Conservation (phyloP, 1,140 invertebrate genomes). For the Pararge aegeria region DNA sequence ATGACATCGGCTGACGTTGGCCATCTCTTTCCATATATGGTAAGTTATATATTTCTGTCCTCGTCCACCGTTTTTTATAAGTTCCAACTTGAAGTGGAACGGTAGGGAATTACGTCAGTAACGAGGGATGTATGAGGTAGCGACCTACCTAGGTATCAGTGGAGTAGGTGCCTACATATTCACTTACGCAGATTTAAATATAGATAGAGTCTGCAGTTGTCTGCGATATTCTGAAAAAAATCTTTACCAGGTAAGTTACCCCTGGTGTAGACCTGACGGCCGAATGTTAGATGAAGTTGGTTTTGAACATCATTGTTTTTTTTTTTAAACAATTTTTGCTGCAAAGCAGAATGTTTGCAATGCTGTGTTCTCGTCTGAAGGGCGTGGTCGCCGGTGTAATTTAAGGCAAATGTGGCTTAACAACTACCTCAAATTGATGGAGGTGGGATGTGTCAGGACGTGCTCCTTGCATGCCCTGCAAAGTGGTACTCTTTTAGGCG, state of each 20-base stretch:
- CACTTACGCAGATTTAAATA: slow-evolving; percentile 47
- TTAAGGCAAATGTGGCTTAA: too few relatives aligned
- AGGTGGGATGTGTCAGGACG: too few relatives aligned
- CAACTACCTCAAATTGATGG: too few relatives aligned
- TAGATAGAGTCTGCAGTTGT: slow-evolving; percentile 30
- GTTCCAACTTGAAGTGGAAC: slow-evolving; percentile 52
- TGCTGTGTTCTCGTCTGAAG: too few relatives aligned
- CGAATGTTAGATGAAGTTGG: too few relatives aligned
- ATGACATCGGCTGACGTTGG: slow-evolving; percentile 57
- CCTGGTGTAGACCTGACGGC: not conserved
- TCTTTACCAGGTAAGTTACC: not conserved
- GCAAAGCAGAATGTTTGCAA: too few relatives aligned
- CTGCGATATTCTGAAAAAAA: slow-evolving; percentile 16
- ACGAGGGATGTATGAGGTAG: slow-evolving; percentile 51
- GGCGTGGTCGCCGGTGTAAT: too few relatives aligned
- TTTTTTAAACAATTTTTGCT: too few relatives aligned
- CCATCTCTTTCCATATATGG: slow-evolving; percentile 69
- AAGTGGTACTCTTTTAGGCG: too few relatives aligned
- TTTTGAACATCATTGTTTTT: too few relatives aligned
- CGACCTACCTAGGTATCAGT: slow-evolving; percentile 36
- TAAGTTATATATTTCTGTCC: slow-evolving; percentile 60
- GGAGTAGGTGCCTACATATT: slow-evolving; percentile 40
- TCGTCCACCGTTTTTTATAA: slow-evolving; percentile 49
- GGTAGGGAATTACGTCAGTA: slow-evolving; percentile 59
- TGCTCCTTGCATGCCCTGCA: too few relatives aligned